A percentile compares a stretch with the other conserved stretches of the same genome.
phyloP scores from a whole-genome alignment of 2,113 vertebrate genomes.

The Machaerirhynchus nigripectus region DNA sequence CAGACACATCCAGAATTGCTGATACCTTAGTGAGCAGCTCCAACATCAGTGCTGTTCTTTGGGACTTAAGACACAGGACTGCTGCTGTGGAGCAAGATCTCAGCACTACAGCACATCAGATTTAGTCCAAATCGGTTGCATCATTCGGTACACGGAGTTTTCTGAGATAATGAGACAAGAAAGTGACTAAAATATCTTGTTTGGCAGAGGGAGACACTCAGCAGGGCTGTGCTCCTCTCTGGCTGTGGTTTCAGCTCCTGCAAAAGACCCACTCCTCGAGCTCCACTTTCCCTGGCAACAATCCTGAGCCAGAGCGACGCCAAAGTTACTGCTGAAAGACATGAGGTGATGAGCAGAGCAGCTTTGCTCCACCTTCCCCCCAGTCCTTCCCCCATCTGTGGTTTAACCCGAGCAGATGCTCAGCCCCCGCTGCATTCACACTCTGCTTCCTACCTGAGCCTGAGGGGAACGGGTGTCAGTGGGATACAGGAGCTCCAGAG shows the following conservation, averaged over 20 bases:
- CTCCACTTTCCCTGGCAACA: not conserved
- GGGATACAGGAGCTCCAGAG: not conserved
- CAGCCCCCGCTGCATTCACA: not conserved
- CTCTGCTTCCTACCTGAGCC: not conserved
- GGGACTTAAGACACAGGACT: no score
- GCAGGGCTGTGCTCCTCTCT: not conserved
- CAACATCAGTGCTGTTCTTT: not conserved
- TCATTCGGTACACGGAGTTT: not conserved
- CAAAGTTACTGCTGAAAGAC: not conserved
- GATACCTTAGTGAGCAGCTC: not conserved
- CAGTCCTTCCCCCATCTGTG: not conserved
- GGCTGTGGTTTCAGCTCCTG: not conserved
- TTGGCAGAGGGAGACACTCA: not conserved
- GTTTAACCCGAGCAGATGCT: not conserved
- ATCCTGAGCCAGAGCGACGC: not conserved
- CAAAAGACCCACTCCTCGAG: not conserved
- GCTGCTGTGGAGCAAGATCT: not conserved
- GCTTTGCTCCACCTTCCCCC: not conserved
- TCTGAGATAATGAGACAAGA: not conserved
- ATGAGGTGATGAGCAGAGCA: not conserved
- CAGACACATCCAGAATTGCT: not conserved
- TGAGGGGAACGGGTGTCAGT: not conserved
- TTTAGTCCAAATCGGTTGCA: not conserved
- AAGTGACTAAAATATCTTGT: not conserved
- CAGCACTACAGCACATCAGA: not conserved